A percentile compares a stretch with the other conserved stretches of the same genome.
Conservation (phyloP, 2,888 invertebrate species). For the Suillia variegata region DNA sequence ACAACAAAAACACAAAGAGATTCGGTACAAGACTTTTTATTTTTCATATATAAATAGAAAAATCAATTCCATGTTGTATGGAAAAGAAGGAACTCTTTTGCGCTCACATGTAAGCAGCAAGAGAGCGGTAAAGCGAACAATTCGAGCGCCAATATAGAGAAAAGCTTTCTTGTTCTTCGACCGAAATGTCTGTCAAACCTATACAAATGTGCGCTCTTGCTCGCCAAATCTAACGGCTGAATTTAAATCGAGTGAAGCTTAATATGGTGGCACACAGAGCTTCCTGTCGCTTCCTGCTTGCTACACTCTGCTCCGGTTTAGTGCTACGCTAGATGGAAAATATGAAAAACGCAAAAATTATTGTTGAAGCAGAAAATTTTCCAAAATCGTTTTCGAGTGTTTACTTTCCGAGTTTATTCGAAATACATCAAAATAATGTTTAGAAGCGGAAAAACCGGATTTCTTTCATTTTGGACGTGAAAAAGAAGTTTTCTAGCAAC, state of each 20-base stretch:
- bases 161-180: conserved; percentile 23
- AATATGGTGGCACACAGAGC: conserved; percentile 19
- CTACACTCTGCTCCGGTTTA: conserved; percentile 13
- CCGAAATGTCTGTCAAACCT: too few species aligned
- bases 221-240: conserved; percentile 9
- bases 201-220: conserved; percentile 6
- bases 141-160: too few species aligned
- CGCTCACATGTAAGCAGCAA: background rate
- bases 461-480: background rate
- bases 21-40: too few species aligned
- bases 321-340: conserved; percentile 31
- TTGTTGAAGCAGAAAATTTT: too few species aligned
- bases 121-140: background rate
- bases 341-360: conserved; percentile 13
- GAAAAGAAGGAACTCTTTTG: conserved; percentile 22
- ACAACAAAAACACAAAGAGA: too few species aligned
- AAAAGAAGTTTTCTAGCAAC: background rate
- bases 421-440: too few species aligned
- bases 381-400: too few species aligned
- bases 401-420: too few species aligned
- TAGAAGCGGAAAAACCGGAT: too few species aligned
- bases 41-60: conserved; percentile 32
- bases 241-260: conserved; percentile 17
- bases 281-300: conserved; percentile 20
- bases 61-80: conserved; percentile 34